Evolutionary conservation across 2,888 invertebrate species (phyloP).

Genomic region (Agrenia bidenticulata): DNA sequence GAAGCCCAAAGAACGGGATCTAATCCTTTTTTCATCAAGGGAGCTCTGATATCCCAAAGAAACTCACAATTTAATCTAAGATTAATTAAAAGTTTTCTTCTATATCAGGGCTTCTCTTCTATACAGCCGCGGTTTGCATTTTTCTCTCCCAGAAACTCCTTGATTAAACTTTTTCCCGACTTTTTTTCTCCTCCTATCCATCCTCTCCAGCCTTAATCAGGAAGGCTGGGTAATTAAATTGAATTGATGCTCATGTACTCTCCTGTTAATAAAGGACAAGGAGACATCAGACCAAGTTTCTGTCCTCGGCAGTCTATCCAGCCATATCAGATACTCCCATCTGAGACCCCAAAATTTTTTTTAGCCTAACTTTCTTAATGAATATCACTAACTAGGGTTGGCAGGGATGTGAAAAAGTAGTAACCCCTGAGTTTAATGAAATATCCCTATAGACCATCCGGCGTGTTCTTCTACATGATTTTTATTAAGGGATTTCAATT

Average conservation of each 20-base stretch:
- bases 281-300: slow-evolving; percentile 38
- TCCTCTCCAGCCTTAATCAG: slow-evolving; percentile 37
- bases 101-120: slow-evolving; percentile 14
- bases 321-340: slow-evolving; percentile 36
- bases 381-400: slow-evolving; percentile 13
- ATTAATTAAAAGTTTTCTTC: slow-evolving; percentile 49
- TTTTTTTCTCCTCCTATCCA: slow-evolving; percentile 18
- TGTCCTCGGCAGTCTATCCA: slow-evolving; percentile 17
- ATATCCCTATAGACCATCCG: too few species aligned
- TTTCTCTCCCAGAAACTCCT: slow-evolving; percentile 10
- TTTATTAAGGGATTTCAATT: too few species aligned
- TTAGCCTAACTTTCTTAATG: slow-evolving; percentile 12
- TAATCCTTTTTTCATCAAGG: slow-evolving; percentile 47
- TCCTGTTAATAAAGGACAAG: slow-evolving; percentile 31
- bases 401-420: not conserved
- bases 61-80: slow-evolving; percentile 49
- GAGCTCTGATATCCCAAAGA: slow-evolving; percentile 34
- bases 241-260: slow-evolving; percentile 39
- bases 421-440: too few species aligned
- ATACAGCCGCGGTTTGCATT: slow-evolving; percentile 12
- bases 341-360: slow-evolving; percentile 27
- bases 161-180: slow-evolving; percentile 35
- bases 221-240: slow-evolving; percentile 46
- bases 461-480: too few species aligned
- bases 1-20: slow-evolving; percentile 16